phyloP scores from a whole-genome alignment of 2,888 invertebrate species.

The Ecliptopera silaceata region DNA sequence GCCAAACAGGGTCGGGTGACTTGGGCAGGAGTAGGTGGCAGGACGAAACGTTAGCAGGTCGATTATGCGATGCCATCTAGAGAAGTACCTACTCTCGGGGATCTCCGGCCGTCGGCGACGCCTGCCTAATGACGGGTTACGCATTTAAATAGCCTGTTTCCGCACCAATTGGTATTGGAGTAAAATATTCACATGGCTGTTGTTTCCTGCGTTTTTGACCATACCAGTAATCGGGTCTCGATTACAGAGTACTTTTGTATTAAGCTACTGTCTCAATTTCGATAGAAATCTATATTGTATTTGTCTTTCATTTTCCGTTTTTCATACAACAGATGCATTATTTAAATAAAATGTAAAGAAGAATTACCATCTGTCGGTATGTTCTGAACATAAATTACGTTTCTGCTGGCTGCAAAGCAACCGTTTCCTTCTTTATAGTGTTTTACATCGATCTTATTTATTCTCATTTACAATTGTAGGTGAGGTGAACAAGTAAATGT shows the following conservation, averaged over 20 bases:
- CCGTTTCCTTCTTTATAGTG: constrained; percentile 48
- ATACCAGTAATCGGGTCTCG: constrained; percentile 25
- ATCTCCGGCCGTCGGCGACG: constrained; percentile 51
- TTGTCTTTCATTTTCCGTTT: not conserved
- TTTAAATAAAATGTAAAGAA: constrained; percentile 27
- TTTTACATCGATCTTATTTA: constrained; percentile 51
- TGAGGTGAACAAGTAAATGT: constrained; percentile 53
- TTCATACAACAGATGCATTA: not conserved
- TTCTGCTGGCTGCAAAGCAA: constrained; percentile 48
- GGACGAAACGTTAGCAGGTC: constrained; percentile 71
- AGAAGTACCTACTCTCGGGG: constrained; percentile 46
- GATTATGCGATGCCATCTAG: constrained; percentile 74
- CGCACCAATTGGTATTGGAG: constrained; percentile 60
- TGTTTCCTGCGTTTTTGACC: constrained; percentile 51
- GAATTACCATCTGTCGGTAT: constrained; percentile 18
- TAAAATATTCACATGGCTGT: constrained; percentile 59
- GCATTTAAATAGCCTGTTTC: constrained; percentile 77
- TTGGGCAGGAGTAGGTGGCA: constrained; percentile 41
- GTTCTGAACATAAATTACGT: constrained; percentile 55
- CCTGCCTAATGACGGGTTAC: constrained; percentile 76
- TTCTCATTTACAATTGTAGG: constrained; percentile 50
- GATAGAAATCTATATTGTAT: not conserved
- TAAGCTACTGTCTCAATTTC: not conserved
- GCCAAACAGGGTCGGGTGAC: constrained; percentile 51
- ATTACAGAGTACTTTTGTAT: constrained; percentile 13